Conservation (phyloP, 1,140 invertebrate species). For the Brachionus paranguensis region DNA sequence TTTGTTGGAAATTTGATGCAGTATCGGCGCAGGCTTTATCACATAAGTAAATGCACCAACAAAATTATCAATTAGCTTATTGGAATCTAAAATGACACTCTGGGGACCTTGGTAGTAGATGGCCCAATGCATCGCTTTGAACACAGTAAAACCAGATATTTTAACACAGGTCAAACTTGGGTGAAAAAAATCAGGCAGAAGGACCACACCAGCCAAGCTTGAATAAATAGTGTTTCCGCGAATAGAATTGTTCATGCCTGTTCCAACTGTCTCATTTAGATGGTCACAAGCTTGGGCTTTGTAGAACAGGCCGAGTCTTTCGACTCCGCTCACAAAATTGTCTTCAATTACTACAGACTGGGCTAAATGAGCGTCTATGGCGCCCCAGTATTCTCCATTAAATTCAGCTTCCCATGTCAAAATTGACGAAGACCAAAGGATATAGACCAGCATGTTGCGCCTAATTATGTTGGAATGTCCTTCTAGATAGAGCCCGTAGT, state of each 20-base stretch:
- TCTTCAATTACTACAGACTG: conserved; percentile 42
- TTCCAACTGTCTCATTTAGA: not conserved
- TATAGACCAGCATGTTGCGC: conserved; percentile 45
- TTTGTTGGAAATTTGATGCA: not conserved
- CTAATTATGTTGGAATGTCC: conserved; percentile 37
- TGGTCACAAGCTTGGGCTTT: conserved; percentile 40
- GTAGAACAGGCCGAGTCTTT: conserved; percentile 45
- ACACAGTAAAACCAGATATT: not conserved
- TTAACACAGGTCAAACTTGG: conserved; percentile 16
- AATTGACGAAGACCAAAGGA: conserved; percentile 41
- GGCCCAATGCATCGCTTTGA: conserved; percentile 13
- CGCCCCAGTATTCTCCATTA: conserved; percentile 45
- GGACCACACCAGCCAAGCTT: not conserved
- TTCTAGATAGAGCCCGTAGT: conserved; percentile 24
- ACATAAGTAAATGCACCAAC: not conserved
- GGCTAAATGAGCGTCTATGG: conserved; percentile 44
- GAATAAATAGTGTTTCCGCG: conserved; percentile 44
- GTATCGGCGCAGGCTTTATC: not conserved
- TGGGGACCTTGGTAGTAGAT: conserved; percentile 21
- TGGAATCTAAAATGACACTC: not conserved
- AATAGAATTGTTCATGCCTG: conserved; percentile 24
- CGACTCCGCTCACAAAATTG: conserved; percentile 46
- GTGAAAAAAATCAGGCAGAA: conserved; percentile 20
- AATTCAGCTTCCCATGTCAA: conserved; percentile 42
- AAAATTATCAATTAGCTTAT: conserved; percentile 10